A percentile compares a stretch with the other conserved stretches of the same genome.
These are phyloP conservation scores for Drosophila parthenogenetica DNA, from an alignment of 2,888 invertebrate species.

Conservation along the genomic window DNA sequence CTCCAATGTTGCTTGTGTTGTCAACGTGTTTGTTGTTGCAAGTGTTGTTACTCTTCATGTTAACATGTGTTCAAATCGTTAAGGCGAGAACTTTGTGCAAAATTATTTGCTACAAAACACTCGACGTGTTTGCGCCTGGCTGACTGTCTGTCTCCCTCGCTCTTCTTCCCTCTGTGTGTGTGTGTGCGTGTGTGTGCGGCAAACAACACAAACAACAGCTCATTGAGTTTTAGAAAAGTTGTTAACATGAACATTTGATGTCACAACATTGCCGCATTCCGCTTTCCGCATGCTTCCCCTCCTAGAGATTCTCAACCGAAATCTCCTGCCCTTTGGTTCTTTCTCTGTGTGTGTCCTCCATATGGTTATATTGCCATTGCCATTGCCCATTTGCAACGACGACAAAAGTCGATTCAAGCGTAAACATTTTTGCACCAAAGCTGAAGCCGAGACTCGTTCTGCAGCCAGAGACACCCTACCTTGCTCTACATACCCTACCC, in stretches of 20 bases:
- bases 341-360: conserved; percentile 29
- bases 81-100: conserved; percentile 80
- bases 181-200: conserved; percentile 24
- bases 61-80: conserved; percentile 79
- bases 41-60: conserved; percentile 76
- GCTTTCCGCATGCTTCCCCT: not conserved
- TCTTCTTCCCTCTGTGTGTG: not conserved
- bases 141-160: conserved; percentile 39
- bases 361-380: conserved; percentile 53
- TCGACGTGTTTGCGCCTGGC: conserved; percentile 79
- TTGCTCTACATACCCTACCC: not conserved
- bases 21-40: conserved; percentile 43
- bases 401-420: conserved; percentile 60
- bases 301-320: not conserved
- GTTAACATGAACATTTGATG: conserved; percentile 80
- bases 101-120: conserved; percentile 80
- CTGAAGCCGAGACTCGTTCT: conserved; percentile 27
- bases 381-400: conserved; percentile 54
- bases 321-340: not conserved
- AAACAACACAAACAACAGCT: conserved; percentile 79
- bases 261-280: conserved; percentile 63
- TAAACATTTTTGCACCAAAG: conserved; percentile 64
- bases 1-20: conserved; percentile 9
- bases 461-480: not conserved
- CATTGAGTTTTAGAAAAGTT: conserved; percentile 79